phyloP scores from a whole-genome alignment of 2,797 vertebrate genomes.

The Phylloscopus collybita region DNA sequence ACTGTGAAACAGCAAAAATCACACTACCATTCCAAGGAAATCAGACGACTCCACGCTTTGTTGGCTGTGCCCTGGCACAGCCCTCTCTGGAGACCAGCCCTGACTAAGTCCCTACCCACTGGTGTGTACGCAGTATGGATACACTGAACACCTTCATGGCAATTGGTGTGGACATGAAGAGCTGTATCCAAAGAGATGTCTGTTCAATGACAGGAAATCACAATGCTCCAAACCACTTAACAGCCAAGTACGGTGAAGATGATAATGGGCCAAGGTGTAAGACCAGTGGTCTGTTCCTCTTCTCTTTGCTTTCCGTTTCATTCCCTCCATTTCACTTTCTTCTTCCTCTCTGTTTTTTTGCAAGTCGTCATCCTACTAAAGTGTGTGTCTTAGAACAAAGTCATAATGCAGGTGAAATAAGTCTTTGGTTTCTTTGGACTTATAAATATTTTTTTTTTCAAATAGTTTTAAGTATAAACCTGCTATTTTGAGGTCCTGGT shows the following conservation, averaged over 20 bases:
- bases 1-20: conserved; percentile 75
- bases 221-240: conserved; percentile 77
- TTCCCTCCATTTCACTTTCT: conserved; percentile 12
- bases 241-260: conserved; percentile 83
- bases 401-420: conserved; percentile 91
- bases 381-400: conserved; percentile 89
- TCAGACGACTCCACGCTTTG: conserved; percentile 79
- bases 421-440: conserved; percentile 99
- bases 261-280: conserved; percentile 83
- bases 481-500: conserved; percentile 88
- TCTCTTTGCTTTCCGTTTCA: conserved; percentile 5
- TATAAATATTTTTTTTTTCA: conserved; percentile 94
- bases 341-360: conserved; percentile 75
- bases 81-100: conserved; percentile 85
- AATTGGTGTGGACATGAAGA: conserved; percentile 69
- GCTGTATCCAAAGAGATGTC: conserved; percentile 82
- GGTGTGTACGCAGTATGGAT: conserved; percentile 67
- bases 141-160: conserved; percentile 74
- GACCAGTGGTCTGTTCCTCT: conserved; percentile 79
- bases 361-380: conserved; percentile 86
- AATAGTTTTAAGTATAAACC: conserved; percentile 87
- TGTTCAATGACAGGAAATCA: conserved; percentile 79
- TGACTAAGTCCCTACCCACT: conserved; percentile 78
- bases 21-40: conserved; percentile 75
- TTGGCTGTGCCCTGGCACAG: conserved; percentile 71